These are phyloP conservation scores for Patella caerulea DNA, from an alignment of 2,888 invertebrate genomes.

Conservation along the genomic window DNA sequence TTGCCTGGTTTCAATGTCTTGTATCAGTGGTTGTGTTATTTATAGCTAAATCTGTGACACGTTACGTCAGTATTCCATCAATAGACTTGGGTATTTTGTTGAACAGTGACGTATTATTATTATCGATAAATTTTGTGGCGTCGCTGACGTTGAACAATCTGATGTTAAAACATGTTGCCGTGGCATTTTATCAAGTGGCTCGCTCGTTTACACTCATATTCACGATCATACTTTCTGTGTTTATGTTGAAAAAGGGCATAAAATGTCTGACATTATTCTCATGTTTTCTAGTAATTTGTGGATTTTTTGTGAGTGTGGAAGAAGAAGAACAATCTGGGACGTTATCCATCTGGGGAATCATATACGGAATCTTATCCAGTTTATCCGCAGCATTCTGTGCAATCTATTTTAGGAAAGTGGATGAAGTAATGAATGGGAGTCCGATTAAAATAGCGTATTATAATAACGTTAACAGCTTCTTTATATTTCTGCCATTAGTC, in stretches of 20 bases:
- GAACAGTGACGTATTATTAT: slow-evolving; percentile 53
- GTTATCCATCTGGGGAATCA: slow-evolving; percentile 63
- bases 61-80: slow-evolving; percentile 36
- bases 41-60: slow-evolving; percentile 18
- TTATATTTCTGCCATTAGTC: slow-evolving; percentile 65
- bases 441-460: slow-evolving; percentile 65
- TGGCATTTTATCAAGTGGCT: slow-evolving; percentile 71
- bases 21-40: slow-evolving; percentile 56
- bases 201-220: slow-evolving; percentile 70
- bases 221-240: slow-evolving; percentile 64
- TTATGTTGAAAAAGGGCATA: slow-evolving; percentile 57
- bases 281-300: slow-evolving; percentile 62
- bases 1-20: slow-evolving; percentile 69
- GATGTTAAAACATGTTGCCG: slow-evolving; percentile 69
- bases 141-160: slow-evolving; percentile 70
- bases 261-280: slow-evolving; percentile 54
- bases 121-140: slow-evolving; percentile 62
- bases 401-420: slow-evolving; percentile 66
- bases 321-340: slow-evolving; percentile 67
- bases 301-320: slow-evolving; percentile 68
- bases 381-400: slow-evolving; percentile 68
- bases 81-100: slow-evolving; percentile 42
- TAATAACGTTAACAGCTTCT: slow-evolving; percentile 63
- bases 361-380: slow-evolving; percentile 68
- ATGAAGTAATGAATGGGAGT: slow-evolving; percentile 56